Conservation (phyloP, 2,113 vertebrate species). For the Dunckerocampus dactyliophorus region DNA sequence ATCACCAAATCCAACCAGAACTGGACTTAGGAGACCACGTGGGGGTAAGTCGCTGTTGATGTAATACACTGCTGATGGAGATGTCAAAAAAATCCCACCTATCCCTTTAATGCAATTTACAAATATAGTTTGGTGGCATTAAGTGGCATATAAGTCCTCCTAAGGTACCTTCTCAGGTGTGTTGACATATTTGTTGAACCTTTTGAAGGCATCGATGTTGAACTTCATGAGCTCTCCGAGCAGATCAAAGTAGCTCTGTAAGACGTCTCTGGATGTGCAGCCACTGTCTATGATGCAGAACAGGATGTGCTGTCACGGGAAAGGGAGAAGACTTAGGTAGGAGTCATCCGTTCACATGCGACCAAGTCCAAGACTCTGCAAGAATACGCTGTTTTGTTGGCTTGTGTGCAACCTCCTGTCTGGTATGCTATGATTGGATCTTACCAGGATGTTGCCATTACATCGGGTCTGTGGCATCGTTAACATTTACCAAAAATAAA, state of each 20-base stretch:
- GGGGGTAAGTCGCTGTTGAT: too few relatives aligned
- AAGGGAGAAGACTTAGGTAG: background rate
- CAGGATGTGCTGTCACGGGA: constrained; percentile 84
- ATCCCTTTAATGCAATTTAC: background rate
- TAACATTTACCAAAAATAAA: too few relatives aligned
- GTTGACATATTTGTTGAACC: constrained; percentile 98
- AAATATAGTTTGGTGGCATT: background rate
- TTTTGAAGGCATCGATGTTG: constrained; percentile 96
- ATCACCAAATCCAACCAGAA: too few relatives aligned
- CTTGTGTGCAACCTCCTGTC: too few relatives aligned
- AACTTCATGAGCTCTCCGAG: constrained; percentile 99
- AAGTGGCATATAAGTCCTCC: background rate
- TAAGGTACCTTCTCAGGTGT: constrained; percentile 98
- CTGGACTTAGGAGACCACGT: too few relatives aligned
- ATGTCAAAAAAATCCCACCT: too few relatives aligned
- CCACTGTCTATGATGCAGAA: constrained; percentile 98
- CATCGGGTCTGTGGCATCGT: too few relatives aligned
- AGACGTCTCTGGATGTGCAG: constrained; percentile 92
- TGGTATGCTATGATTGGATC: background rate
- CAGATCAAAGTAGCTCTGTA: constrained; percentile 98
- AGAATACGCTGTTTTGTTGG: background rate
- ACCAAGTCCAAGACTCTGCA: background rate
- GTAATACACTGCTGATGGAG: too few relatives aligned
- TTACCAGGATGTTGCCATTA: too few relatives aligned
- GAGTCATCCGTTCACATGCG: background rate